Base-by-base conservation (phyloP, 2,113 vertebrate genomes). In the Pachyramphus minor region DNA sequence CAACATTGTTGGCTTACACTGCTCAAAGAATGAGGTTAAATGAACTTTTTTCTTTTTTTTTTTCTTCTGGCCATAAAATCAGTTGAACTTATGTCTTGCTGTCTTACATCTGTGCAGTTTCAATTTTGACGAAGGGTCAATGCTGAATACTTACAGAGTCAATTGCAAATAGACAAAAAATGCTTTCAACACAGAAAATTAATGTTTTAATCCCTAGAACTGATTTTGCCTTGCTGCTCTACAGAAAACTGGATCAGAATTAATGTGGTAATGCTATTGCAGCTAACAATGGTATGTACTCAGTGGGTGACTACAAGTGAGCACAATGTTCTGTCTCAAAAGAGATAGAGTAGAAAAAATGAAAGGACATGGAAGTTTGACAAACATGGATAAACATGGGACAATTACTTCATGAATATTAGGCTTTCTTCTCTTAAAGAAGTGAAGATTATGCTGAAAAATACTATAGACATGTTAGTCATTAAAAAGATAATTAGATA, bases 61-160 rank as follows among this genome's bases (percentile, higher is more conserved):
- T 73, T 31, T 60, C 45, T 59, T 25, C 21, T 77, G 59, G 17
- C 23, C 27, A 41, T 52, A 68, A 55, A 83, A 6, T 52, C 50
- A 74, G 41, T 77, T 49, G 55, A 89, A 84, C 16, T 69, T 73
- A 4, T 23, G 47, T 80, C 27, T 90, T 73, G 11, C 49, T 63
- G 25, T 52, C 55, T 74, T 42, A 60, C 12, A 45, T 53, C 15
- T 39, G 6, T 77, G 35, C 12, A 49, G 39, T 58, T 91, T 80
- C 39, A 42, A 14, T 71, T 85, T 76, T 2, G 2, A 82, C 21
- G 39, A 67, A 90, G 25, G n/a, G 23, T 95, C 67, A 73, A 9
- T 0, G 0, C 0, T 69, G 33, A 64, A 24, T 52, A 62, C 67
- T 28, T 50, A n/a, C 7, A 66, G 27, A 88, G 33, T 39, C 55